phyloP scores from a whole-genome alignment of 2,888 invertebrate species.

The Leptothorax acervorum region DNA sequence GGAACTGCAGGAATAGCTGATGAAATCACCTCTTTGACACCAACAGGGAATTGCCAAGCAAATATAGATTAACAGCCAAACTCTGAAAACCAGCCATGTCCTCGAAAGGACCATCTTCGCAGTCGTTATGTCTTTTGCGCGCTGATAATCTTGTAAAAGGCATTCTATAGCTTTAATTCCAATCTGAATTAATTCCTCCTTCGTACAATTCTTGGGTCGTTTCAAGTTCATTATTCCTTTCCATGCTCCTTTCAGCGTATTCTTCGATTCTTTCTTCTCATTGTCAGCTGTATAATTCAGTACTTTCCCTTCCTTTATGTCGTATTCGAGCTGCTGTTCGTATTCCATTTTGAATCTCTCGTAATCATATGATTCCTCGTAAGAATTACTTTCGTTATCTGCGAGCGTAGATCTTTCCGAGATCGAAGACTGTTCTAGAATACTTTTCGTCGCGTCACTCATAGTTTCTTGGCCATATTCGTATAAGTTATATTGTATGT shows the following conservation, averaged over 20 bases:
- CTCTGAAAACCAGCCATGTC: conserved; percentile 80
- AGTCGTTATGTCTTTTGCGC: conserved; percentile 74
- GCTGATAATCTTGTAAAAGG: conserved; percentile 82
- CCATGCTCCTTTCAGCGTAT: conserved; percentile 81
- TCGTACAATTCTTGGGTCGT: conserved; percentile 85
- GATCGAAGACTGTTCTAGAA: background rate
- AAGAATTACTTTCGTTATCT: conserved; percentile 33
- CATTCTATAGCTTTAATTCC: conserved; percentile 85
- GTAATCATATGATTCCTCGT: conserved; percentile 84
- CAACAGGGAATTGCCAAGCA: conserved; percentile 86
- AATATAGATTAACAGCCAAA: conserved; percentile 86
- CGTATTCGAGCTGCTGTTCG: conserved; percentile 82
- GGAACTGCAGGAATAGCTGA: background rate
- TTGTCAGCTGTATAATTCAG: conserved; percentile 82
- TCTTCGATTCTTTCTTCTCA: conserved; percentile 83
- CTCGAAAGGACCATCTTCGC: conserved; percentile 76
- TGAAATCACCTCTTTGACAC: conserved; percentile 85
- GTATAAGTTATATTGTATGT: background rate
- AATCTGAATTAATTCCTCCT: conserved; percentile 85
- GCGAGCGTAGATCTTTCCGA: background rate
- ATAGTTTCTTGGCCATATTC: conserved; percentile 7
- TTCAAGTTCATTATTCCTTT: conserved; percentile 83
- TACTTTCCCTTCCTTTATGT: conserved; percentile 82
- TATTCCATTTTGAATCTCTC: conserved; percentile 86
- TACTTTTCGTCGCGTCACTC: background rate